phyloP scores from a whole-genome alignment of 2,888 invertebrate species.

The Drosophila parthenogenetica region DNA sequence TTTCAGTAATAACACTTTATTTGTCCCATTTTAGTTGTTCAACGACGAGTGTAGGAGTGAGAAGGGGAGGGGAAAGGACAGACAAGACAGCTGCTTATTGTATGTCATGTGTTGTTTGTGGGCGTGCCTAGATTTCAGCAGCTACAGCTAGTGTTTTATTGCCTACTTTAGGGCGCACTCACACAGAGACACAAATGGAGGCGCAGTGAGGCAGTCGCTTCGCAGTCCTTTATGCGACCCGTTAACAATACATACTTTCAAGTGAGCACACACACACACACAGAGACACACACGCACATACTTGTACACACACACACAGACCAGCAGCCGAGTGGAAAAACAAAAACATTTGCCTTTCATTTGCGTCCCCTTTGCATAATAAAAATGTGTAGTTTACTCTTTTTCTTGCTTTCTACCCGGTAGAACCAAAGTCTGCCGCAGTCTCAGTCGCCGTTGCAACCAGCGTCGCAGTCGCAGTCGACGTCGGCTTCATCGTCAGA shows the following conservation, averaged over 20 bases:
- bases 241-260: conserved; percentile 76
- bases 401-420: conserved; percentile 32
- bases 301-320: conserved; percentile 25
- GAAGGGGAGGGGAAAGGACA: conserved; percentile 28
- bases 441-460: conserved; percentile 9
- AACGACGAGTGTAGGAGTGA: conserved; percentile 35
- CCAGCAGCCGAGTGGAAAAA: conserved; percentile 60
- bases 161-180: conserved; percentile 64
- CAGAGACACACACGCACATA: conserved; percentile 27
- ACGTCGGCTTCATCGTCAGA: conserved; percentile 29
- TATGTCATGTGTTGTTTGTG: conserved; percentile 60
- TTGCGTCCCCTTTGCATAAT: conserved; percentile 79
- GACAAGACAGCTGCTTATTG: conserved; percentile 57
- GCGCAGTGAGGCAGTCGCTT: conserved; percentile 41
- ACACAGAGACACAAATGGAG: conserved; percentile 13
- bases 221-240: conserved; percentile 64
- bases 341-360: conserved; percentile 80
- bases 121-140: conserved; percentile 70
- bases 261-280: conserved; percentile 62
- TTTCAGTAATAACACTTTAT: conserved; percentile 78
- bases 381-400: conserved; percentile 78
- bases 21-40: conserved; percentile 73
- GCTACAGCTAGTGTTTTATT: conserved; percentile 72
- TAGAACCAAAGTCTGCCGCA: conserved; percentile 27
- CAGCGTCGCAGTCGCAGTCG: conserved; percentile 13